phyloP scores from a whole-genome alignment of 2,113 vertebrate genomes.

The Muscicapa adusta region DNA sequence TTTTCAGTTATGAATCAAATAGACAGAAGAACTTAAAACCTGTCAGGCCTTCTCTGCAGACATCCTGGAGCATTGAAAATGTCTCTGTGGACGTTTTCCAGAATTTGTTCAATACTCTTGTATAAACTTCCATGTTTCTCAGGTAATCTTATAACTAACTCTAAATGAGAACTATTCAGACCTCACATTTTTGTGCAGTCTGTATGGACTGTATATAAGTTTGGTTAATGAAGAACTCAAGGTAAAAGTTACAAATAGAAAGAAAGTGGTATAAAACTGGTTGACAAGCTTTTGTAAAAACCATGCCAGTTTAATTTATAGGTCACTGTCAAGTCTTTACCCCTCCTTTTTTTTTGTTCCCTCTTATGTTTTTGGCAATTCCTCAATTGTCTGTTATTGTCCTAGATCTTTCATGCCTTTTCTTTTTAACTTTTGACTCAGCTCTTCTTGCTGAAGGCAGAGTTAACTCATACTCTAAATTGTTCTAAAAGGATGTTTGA shows the following conservation, averaged over 20 bases:
- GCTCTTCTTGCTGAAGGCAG: not conserved
- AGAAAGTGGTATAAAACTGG: not conserved
- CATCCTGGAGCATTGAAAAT: not conserved
- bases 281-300: not conserved
- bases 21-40: not conserved
- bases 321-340: not conserved
- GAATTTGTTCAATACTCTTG: not conserved
- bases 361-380: not conserved
- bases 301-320: not conserved
- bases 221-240: not conserved
- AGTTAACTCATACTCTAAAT: not conserved
- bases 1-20: not conserved
- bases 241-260: not conserved
- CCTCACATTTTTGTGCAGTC: not conserved
- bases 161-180: not conserved
- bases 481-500: not conserved
- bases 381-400: not conserved
- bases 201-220: not conserved
- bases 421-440: not conserved
- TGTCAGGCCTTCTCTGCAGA: not conserved
- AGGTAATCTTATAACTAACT: not conserved
- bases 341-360: not conserved
- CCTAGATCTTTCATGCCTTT: not conserved
- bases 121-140: not conserved
- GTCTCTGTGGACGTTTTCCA: not conserved